These are phyloP conservation scores for Seriola dumerili DNA, from an alignment of 2,113 vertebrate genomes.

Conservation along the genomic window DNA sequence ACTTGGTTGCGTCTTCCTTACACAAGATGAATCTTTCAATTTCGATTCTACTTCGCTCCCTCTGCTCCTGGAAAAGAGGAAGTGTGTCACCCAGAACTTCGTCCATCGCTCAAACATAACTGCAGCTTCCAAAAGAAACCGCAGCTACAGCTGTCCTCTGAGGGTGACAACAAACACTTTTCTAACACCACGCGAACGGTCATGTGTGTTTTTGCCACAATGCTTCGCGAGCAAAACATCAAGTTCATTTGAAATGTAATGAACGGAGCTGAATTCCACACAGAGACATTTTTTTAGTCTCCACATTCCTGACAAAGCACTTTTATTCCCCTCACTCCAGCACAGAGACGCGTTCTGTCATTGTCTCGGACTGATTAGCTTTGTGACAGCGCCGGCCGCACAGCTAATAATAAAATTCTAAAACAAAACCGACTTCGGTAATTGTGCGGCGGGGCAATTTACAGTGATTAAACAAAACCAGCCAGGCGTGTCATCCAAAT, in stretches of 20 bases:
- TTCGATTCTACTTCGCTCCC: neutral
- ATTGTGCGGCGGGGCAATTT: constrained; percentile 39
- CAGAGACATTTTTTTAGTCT: neutral
- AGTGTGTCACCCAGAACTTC: neutral
- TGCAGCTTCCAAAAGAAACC: neutral
- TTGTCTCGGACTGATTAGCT: constrained; percentile 52
- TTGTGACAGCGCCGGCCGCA: constrained; percentile 17
- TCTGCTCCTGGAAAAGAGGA: constrained; percentile 21
- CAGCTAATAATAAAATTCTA: constrained; percentile 42
- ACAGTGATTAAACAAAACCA: constrained; percentile 62
- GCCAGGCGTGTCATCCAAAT: constrained; percentile 56
- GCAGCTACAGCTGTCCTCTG: neutral
- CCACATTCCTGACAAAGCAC: neutral
- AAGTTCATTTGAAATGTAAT: neutral
- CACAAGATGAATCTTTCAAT: constrained; percentile 1
- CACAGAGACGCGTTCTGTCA: neutral
- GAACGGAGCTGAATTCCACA: neutral
- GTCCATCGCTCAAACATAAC: neutral
- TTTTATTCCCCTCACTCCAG: neutral
- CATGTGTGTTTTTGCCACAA: neutral
- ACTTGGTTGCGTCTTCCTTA: neutral
- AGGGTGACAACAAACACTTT: neutral
- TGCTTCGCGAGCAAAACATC: neutral
- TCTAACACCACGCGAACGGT: neutral
- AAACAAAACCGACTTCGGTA: constrained; percentile 43